Conservation (phyloP, 2,113 vertebrate genomes). For the Anser cygnoides region DNA sequence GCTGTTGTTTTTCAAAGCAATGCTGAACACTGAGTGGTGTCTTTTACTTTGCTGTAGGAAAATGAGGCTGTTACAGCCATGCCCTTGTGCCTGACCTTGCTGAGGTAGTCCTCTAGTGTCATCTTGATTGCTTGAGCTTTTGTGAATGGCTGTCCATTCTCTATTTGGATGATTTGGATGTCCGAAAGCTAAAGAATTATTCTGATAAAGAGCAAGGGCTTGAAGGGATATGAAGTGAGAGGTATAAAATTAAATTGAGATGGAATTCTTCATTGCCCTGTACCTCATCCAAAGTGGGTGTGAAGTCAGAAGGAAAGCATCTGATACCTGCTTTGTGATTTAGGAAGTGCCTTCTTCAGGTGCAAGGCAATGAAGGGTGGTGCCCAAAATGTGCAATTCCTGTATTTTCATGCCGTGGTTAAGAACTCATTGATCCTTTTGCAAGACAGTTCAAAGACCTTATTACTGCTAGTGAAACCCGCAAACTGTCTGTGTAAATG, state of each 20-base stretch:
- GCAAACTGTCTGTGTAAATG: neutral
- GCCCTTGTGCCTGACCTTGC: neutral
- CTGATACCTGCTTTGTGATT: neutral
- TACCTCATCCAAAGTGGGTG: neutral
- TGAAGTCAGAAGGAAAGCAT: neutral
- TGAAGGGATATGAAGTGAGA: neutral
- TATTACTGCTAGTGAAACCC: neutral
- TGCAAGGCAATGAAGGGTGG: neutral
- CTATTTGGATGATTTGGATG: neutral
- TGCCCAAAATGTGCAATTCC: neutral
- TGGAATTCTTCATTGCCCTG: neutral
- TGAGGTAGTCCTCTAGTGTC: constrained; percentile 32
- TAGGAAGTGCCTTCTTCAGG: neutral
- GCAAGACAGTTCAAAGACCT: neutral
- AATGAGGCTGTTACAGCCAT: neutral
- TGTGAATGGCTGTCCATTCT: neutral
- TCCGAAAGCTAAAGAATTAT: neutral
- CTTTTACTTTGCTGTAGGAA: neutral
- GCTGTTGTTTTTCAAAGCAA: neutral
- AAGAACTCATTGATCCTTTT: neutral
- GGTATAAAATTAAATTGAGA: neutral
- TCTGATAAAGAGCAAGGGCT: neutral
- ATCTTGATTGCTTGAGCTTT: neutral
- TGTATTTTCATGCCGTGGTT: neutral
- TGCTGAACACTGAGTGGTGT: neutral